phyloP scores from a whole-genome alignment of 2,113 vertebrate genomes.

The Ciconia stormi region DNA sequence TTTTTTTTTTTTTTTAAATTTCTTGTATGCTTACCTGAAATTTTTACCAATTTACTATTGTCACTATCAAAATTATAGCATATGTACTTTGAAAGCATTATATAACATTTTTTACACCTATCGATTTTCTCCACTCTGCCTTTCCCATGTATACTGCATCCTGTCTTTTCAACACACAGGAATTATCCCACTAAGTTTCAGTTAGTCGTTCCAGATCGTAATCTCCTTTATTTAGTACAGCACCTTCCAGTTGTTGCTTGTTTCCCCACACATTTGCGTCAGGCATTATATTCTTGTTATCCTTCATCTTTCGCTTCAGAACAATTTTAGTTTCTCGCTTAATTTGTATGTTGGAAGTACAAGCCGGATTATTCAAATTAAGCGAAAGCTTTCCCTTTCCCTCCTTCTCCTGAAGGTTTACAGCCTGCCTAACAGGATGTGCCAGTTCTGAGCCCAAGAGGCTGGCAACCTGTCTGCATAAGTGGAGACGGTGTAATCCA shows the following conservation, averaged over 20 bases:
- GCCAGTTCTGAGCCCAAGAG: constrained; percentile 48
- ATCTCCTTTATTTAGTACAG: constrained; percentile 43
- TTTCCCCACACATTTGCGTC: constrained; percentile 40
- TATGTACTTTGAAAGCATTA: neutral
- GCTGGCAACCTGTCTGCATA: constrained; percentile 42
- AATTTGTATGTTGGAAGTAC: constrained; percentile 68
- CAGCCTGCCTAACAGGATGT: constrained; percentile 49
- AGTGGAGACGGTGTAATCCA: constrained; percentile 47
- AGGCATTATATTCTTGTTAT: constrained; percentile 47
- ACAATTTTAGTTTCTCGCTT: constrained; percentile 60
- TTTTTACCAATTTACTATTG: neutral
- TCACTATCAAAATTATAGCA: neutral
- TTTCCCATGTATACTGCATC: constrained; percentile 22
- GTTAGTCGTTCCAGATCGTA: constrained; percentile 41
- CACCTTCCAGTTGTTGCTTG: constrained; percentile 64
- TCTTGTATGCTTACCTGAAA: neutral
- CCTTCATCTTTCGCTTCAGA: constrained; percentile 61
- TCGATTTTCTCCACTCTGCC: neutral
- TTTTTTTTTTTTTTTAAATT: neutral
- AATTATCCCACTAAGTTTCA: constrained; percentile 50
- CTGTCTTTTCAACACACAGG: constrained; percentile 40
- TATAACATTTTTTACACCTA: neutral
- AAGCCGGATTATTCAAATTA: constrained; percentile 59
- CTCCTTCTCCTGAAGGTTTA: constrained; percentile 48
- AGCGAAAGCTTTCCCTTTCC: constrained; percentile 60